These are phyloP conservation scores for Muntiacus muntjak DNA, from an alignment of 2,113 vertebrate species.

Conservation along the genomic window DNA sequence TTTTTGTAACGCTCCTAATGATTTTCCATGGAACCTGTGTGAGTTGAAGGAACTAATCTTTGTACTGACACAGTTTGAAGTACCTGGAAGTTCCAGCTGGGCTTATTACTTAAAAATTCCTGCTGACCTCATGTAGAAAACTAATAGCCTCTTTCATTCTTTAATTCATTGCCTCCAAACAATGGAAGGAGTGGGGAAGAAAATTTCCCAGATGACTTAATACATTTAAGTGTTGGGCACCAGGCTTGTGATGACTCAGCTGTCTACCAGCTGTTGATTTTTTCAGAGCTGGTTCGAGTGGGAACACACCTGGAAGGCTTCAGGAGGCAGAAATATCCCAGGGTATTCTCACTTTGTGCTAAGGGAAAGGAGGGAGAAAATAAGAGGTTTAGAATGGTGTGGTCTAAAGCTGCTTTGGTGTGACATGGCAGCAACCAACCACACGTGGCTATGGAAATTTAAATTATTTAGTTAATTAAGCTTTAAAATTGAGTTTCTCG, in stretches of 20 bases:
- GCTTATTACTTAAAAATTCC: not conserved
- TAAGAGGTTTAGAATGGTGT: not conserved
- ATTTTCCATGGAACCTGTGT: not conserved
- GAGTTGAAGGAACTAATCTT: not conserved
- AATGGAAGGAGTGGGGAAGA: not conserved
- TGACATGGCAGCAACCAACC: not conserved
- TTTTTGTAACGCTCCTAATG: not conserved
- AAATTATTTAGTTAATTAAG: slow-evolving; percentile 8
- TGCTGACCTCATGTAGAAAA: not conserved
- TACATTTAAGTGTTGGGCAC: not conserved
- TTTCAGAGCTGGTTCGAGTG: not conserved
- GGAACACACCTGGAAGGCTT: not conserved
- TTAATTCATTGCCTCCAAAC: not conserved
- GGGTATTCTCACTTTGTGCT: not conserved
- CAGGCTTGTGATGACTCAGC: not conserved
- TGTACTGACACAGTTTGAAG: not conserved
- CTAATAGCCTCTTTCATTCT: not conserved
- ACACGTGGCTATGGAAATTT: not conserved
- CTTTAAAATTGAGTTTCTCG: not conserved
- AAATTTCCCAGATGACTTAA: not conserved
- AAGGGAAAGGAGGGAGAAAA: not conserved
- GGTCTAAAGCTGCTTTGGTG: not conserved
- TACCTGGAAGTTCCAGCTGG: not conserved
- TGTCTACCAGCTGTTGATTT: not conserved
- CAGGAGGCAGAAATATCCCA: not conserved